A percentile compares a stretch with the other conserved stretches of the same genome.
Evolutionary conservation across 2,797 vertebrate species (phyloP).

Genomic region (Lophotriccus pileatus): DNA sequence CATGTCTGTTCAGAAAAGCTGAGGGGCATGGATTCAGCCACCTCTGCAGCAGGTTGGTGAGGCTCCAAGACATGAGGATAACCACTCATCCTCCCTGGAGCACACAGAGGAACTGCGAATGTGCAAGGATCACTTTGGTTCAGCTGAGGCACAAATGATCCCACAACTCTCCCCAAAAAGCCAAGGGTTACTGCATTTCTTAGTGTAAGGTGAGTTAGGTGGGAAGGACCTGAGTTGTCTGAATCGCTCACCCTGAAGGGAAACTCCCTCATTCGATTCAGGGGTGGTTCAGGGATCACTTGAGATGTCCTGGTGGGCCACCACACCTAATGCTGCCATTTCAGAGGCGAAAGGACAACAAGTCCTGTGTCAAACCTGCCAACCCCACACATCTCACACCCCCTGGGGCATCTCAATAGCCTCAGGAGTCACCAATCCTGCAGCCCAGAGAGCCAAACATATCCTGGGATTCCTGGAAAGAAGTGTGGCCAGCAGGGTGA

Average conservation of each 20-base stretch:
- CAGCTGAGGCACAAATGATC: neutral
- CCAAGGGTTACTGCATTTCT: rapidly evolving
- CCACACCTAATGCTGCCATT: neutral
- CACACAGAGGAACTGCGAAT: neutral
- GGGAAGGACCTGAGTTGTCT: neutral
- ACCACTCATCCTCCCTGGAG: neutral
- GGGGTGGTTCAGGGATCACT: rapidly evolving
- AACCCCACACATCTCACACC: neutral
- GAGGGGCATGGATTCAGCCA: neutral
- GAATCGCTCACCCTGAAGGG: neutral
- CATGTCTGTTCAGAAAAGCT: neutral
- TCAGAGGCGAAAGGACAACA: neutral
- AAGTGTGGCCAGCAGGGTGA: neutral
- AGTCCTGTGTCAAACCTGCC: neutral
- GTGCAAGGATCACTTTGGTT: neutral
- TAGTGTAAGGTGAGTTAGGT: too few species aligned
- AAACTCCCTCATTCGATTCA: neutral
- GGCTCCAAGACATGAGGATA: neutral
- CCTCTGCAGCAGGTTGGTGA: neutral
- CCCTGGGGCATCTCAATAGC: neutral
- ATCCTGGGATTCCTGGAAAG: neutral
- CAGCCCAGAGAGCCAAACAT: neutral
- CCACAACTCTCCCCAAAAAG: neutral
- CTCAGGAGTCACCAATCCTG: neutral
- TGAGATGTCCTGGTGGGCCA: neutral